Base-by-base conservation (phyloP, 2,888 invertebrate species). In the Adelphocoris suturalis region DNA sequence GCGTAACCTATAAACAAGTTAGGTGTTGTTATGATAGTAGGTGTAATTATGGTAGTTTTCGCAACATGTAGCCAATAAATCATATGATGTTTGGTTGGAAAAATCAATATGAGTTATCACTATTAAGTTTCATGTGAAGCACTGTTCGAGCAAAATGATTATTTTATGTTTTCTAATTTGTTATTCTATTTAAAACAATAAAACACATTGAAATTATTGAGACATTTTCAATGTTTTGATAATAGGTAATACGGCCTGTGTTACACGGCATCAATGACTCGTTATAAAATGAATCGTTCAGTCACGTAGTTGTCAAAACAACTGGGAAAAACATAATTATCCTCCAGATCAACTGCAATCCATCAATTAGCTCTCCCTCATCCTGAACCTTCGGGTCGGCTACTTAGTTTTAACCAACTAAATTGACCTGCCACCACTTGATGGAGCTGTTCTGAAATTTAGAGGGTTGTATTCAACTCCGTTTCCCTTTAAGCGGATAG, bases 361-460 rank as follows among this genome's bases (percentile, higher is more conserved):
- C 78, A 80, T 80, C 78, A 80, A 80, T 80, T 80, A 80, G 78
- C 78, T 47, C 37, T 47, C 46, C 14, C 19, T 7, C 46, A n/a
- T 46, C 11, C 28, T 23, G 19, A 61, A 16, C 61, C 61, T 11
- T 12, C 14, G 52, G 52, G 14, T n/a, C 27, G 76, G 23, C 76
- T 78, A n/a, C 78, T 16, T 28, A 14, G 78, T 80, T 80, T 47
- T 9, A 80, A 47, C 19, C 47, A 47, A 47, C 47, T 11, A n/a
- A 80, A 80, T 46, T 80, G 78, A 46, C 78, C 46, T 80, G 78
- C 37, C 78, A 80, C 46, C 16, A 19, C 78, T 80, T 68, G 78
- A 80, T 80, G 37, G 78, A 80, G 78, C 37, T 47, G 78, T 80
- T 80, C 78, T 16, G 78, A 80, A 46, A n/a, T 11, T 19, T 13